Percentiles rank a stretch among this genome's conserved stretches.
Conservation (phyloP, 2,113 vertebrate genomes). For the Nymphicus hollandicus region DNA sequence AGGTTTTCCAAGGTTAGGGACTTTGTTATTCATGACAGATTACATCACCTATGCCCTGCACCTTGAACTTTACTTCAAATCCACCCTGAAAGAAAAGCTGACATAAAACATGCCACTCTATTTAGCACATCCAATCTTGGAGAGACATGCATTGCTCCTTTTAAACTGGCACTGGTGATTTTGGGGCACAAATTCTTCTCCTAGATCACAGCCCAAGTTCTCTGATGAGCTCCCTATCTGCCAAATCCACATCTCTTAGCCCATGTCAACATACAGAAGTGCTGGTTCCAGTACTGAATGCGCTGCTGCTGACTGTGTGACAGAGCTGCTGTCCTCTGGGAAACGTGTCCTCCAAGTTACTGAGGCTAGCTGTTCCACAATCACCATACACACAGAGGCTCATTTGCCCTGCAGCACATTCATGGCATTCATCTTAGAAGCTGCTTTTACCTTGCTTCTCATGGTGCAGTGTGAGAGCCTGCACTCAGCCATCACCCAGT, state of each 20-base stretch:
- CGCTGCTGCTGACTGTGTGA: not conserved
- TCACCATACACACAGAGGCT: not conserved
- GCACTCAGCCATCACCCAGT: rapidly evolving
- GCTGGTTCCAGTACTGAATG: not conserved
- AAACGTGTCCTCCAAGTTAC: not conserved
- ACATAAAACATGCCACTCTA: not conserved
- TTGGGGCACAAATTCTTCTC: not conserved
- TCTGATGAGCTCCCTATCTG: not conserved
- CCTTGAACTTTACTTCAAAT: not conserved
- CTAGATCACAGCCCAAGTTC: not conserved
- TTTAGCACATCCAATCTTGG: not conserved
- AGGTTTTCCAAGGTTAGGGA: not conserved
- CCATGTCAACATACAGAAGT: not conserved
- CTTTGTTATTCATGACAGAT: not conserved
- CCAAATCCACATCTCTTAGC: not conserved
- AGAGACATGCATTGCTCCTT: not conserved
- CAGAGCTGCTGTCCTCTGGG: not conserved
- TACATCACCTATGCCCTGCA: not conserved
- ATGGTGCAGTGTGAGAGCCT: not conserved
- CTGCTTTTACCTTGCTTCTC: not conserved
- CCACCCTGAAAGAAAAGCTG: not conserved
- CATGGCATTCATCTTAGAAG: not conserved
- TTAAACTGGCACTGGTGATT: not conserved
- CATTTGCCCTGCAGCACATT: not conserved
- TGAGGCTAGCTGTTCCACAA: not conserved